These are phyloP conservation scores for Tyria jacobaeae DNA, from an alignment of 2,888 invertebrate genomes.

Conservation along the genomic window DNA sequence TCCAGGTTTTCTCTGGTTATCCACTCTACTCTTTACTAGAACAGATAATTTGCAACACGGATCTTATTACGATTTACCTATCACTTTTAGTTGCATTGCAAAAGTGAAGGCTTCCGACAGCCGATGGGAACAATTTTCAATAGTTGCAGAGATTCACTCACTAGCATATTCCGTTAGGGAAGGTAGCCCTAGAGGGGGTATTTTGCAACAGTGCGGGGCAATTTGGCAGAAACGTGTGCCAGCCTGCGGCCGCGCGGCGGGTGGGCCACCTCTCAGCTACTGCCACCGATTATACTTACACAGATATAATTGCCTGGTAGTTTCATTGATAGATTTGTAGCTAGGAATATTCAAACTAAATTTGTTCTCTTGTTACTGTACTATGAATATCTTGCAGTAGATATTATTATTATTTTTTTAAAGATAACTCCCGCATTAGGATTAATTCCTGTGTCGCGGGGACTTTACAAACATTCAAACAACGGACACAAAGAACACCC, in stretches of 20 bases:
- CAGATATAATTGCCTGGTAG: slow-evolving; percentile 64
- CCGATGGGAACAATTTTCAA: slow-evolving; percentile 12
- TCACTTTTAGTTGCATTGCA: not conserved
- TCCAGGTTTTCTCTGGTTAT: too few species aligned
- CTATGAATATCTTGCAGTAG: not conserved
- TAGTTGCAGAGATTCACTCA: slow-evolving; percentile 50
- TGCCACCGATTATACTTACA: slow-evolving; percentile 62
- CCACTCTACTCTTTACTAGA: not conserved
- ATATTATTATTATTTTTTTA: not conserved
- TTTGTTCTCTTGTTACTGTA: slow-evolving; percentile 13
- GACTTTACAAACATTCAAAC: too few species aligned
- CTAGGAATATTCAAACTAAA: slow-evolving; percentile 29
- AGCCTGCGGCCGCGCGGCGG: slow-evolving; percentile 73
- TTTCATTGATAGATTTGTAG: slow-evolving; percentile 57
- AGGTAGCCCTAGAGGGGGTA: slow-evolving; percentile 42
- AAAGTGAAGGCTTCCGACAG: slow-evolving; percentile 14
- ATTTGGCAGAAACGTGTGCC: slow-evolving; percentile 73
- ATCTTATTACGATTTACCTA: slow-evolving; percentile 7
- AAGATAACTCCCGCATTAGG: too few species aligned
- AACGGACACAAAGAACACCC: too few species aligned
- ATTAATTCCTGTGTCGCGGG: too few species aligned
- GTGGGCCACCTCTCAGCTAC: slow-evolving; percentile 70
- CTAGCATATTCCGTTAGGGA: slow-evolving; percentile 62
- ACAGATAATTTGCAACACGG: not conserved
- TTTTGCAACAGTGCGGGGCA: slow-evolving; percentile 54